phyloP scores from a whole-genome alignment of 2,113 vertebrate genomes.

The Eulemur macaco region DNA sequence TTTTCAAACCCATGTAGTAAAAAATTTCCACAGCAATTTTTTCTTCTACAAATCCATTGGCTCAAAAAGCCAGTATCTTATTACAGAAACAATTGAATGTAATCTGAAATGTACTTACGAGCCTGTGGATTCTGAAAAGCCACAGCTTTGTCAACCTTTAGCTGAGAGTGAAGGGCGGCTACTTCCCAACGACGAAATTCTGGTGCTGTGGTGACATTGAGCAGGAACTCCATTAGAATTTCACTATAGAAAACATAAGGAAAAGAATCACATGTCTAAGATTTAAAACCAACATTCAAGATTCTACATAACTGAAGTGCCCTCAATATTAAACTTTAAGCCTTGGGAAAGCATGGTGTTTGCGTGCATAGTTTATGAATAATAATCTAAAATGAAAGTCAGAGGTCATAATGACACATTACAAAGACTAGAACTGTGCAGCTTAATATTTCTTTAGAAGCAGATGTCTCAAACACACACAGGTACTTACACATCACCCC shows the following conservation, averaged over 20 bases:
- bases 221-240: slow-evolving; percentile 97
- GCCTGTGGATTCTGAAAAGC: slow-evolving; percentile 90
- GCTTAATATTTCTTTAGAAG: background rate
- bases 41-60: background rate
- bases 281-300: background rate
- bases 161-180: slow-evolving; percentile 84
- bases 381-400: background rate
- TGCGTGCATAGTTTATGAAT: background rate
- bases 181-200: slow-evolving; percentile 98
- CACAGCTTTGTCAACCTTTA: slow-evolving; percentile 90
- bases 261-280: background rate
- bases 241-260: slow-evolving; percentile 85
- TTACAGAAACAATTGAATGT: background rate
- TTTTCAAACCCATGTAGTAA: background rate
- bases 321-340: background rate
- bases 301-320: background rate
- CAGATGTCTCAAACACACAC: background rate
- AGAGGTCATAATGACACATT: background rate
- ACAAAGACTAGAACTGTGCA: background rate
- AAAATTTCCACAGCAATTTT: background rate
- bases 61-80: background rate
- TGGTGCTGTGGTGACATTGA: slow-evolving; percentile 96
- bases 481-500: slow-evolving; percentile 92
- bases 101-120: slow-evolving; percentile 82
- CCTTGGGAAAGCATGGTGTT: background rate